Base-by-base conservation (phyloP, 2,797 vertebrate species). In the Periparus ater region DNA sequence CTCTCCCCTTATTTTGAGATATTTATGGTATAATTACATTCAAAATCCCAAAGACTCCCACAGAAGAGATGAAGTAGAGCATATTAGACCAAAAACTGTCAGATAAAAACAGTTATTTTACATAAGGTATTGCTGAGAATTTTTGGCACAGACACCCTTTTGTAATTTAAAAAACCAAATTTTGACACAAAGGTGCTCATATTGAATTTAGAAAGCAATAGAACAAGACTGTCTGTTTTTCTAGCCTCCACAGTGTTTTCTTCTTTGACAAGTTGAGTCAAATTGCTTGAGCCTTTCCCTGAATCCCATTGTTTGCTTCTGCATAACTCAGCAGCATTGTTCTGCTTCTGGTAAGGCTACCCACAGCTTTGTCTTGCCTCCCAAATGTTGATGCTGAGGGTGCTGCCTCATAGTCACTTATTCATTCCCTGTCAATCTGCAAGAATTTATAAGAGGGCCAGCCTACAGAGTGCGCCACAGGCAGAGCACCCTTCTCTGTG, bases 401-500 rank as follows among this genome's bases (percentile, higher is more conserved):
- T 22, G 14, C 4, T 72, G 15, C n/a, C 40, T 68, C 0, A 1
- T 25, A n/a, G 34, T 47, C 44, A 5, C 11, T 70, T n/a, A 6
- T 5, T 5, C 47, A 53, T 9, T 18, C n/a, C n/a, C 21, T 23
- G 13, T 10, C 2, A 5, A 32, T 34, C 34, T 51, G 36, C 11
- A 72, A 15, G 47, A 17, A 47, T 58, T 38, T 48, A 13, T 2
- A n/a, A 23, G 29, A 58, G 14, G 26, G 32, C 14, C 25, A 53
- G 8, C 2, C 5, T 11, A 4, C 11, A 36, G 20, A 61, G 21
- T 1, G 15, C 1, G 0, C 20, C 21, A 11, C 22, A 45, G 40
- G 16, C 65, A 58, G 9, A 14, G 5, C 5, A 0, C 4, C 22
- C 13, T 30, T 51, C 53, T 42, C 38, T 68, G 0, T 9, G 19